phyloP scores from a whole-genome alignment of 2,888 invertebrate species.

The Notocelia uddmanniana region DNA sequence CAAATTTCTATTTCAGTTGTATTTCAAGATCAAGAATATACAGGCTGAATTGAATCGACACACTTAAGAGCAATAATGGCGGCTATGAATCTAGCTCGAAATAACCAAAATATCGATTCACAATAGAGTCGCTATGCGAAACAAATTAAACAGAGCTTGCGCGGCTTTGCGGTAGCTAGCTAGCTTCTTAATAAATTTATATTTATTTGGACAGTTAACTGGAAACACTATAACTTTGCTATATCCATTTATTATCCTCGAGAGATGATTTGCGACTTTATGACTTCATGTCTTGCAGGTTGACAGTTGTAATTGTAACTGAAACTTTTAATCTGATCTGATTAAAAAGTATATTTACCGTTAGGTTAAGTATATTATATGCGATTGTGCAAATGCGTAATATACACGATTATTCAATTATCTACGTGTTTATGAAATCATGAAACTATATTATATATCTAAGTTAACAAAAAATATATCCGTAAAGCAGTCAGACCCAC shows the following conservation, averaged over 20 bases:
- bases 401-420: too few relatives aligned
- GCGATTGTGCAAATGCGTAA: too few relatives aligned
- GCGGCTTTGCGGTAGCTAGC: background rate
- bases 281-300: too few relatives aligned
- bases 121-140: conserved; percentile 49
- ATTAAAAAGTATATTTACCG: too few relatives aligned
- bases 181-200: background rate
- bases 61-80: conserved; percentile 50
- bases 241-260: background rate
- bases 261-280: background rate
- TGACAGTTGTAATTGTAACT: too few relatives aligned
- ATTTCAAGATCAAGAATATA: conserved; percentile 1
- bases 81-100: conserved; percentile 51
- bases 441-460: background rate
- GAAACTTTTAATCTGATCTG: too few relatives aligned
- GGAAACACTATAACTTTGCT: background rate
- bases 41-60: background rate
- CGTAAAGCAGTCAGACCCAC: conserved; percentile 32
- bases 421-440: too few relatives aligned
- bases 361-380: too few relatives aligned
- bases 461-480: conserved; percentile 16
- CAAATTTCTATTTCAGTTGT: background rate
- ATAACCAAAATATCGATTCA: conserved; percentile 59
- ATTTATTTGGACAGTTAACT: too few relatives aligned
- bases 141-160: background rate